Base-by-base conservation (phyloP, 2,888 invertebrate species). In the Sceliomorpha sp. region DNA sequence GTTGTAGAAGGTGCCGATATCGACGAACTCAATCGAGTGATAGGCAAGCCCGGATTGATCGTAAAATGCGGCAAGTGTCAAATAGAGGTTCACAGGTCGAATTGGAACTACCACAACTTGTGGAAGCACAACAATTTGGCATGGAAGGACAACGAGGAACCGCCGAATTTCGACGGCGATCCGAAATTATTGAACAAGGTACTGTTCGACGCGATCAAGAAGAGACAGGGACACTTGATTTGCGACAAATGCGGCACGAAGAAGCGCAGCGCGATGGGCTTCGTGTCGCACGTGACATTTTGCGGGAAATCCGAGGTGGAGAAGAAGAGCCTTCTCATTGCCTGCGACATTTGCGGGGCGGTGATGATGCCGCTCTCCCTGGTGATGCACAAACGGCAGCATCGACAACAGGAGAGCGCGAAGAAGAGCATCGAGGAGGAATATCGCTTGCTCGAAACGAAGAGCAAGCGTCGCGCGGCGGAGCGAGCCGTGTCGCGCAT, bases 281-380 rank as follows among this genome's bases (percentile, higher is more conserved):
- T 91, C 73, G 88, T 91, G 58, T 92, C 92, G 0, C 93, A 93
- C 79, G 83, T 91, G 39, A 82, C 90, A 40, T 89, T 90, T 45
- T 93, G 93, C 77, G 91, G 92, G 10, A 92, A 91, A 84, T 81
- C 89, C 2, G 89, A 89, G 10, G 89, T 90, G 86, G 92, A 91
- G 79, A 70, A 64, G 24, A 58, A 58, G 7, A 70, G 42, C 1
- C 50, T 90, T 32, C 90, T 91, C 86, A 84, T 88, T 3, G 59
- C 83, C 2, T 93, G 93, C 77, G 84, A 89, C 0, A 76, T 91
- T 47, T 93, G 93, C 81, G 74, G 89, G 73, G 86, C 90, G 83
- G 77, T 84, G 85, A 83, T 91, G 79, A 86, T 90, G 80, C 91
- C 91, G 20, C 89, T 91, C 45, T 93, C 93, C 70, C 88, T 92